A percentile compares a stretch with the other conserved stretches of the same genome.
These are phyloP conservation scores for Pygoscelis antarcticus DNA, from an alignment of 2,113 vertebrate genomes.

Conservation along the genomic window DNA sequence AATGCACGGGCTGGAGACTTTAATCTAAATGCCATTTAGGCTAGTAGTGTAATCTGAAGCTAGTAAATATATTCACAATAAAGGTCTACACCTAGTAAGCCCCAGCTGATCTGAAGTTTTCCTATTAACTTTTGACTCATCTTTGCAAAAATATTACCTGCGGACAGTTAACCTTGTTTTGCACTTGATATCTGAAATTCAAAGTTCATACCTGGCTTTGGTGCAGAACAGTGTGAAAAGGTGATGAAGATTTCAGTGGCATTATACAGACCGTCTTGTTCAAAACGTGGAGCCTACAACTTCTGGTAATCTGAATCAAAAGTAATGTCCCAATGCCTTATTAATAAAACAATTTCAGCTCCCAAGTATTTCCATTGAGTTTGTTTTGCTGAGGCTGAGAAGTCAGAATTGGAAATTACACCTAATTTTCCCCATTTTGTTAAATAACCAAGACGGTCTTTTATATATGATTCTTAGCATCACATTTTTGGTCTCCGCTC, in stretches of 20 bases:
- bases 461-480: background rate
- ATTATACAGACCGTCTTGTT: background rate
- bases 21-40: background rate
- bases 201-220: fast-evolving
- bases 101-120: background rate
- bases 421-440: background rate
- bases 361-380: too few relatives aligned
- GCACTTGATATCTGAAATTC: background rate
- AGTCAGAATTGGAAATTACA: background rate
- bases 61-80: fast-evolving
- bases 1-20: fast-evolving
- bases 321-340: fast-evolving
- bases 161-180: background rate
- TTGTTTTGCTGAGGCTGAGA: background rate
- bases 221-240: fast-evolving
- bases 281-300: fast-evolving
- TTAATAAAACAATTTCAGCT: background rate
- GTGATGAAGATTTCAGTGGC: fast-evolving
- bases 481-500: background rate
- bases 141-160: background rate
- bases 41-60: fast-evolving
- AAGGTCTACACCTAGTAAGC: fast-evolving
- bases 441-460: background rate
- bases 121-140: background rate
- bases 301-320: background rate